Percentiles rank a stretch among this genome's conserved stretches.
These are phyloP conservation scores for Drosophila robusta DNA, from an alignment of 2,888 invertebrate genomes.

Conservation along the genomic window DNA sequence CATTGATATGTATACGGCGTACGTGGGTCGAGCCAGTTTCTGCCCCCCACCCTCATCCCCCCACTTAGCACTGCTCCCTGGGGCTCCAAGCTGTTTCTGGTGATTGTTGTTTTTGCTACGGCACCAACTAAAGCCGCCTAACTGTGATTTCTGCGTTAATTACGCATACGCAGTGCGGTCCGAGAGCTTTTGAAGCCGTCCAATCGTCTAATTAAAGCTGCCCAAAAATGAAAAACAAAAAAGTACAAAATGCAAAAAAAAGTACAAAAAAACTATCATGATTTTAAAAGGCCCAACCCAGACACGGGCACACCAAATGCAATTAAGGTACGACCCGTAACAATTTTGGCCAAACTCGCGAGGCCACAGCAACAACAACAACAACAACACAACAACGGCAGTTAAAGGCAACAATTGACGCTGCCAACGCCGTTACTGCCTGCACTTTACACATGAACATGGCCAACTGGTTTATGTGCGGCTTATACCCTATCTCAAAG, in stretches of 20 bases:
- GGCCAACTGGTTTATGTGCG: conserved; percentile 42
- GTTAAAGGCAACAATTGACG: conserved; percentile 30
- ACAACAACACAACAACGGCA: conserved; percentile 2
- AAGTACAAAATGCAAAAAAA: neutral
- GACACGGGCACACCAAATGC: conserved; percentile 44
- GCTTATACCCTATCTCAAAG: conserved; percentile 21
- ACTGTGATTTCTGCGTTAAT: conserved; percentile 59
- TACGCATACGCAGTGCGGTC: conserved; percentile 59
- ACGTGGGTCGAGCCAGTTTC: conserved; percentile 4
- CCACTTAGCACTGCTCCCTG: neutral
- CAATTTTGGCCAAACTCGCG: conserved; percentile 64
- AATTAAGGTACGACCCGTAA: conserved; percentile 59
- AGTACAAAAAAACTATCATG: conserved; percentile 6
- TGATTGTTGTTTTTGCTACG: conserved; percentile 31
- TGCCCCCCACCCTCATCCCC: neutral
- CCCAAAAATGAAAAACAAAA: conserved; percentile 15
- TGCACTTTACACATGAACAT: conserved; percentile 45
- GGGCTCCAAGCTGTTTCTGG: conserved; percentile 11
- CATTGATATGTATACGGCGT: conserved; percentile 30
- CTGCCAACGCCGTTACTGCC: neutral
- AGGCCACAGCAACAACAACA: conserved; percentile 25
- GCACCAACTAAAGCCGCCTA: conserved; percentile 37
- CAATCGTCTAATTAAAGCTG: conserved; percentile 52
- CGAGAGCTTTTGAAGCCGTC: conserved; percentile 41
- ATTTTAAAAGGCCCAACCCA: conserved; percentile 35